Evolutionary conservation across 1,140 invertebrate species (phyloP), one percentile per base, ranked within the genome.

Genomic region (Leptinotarsa undecemlineata): DNA sequence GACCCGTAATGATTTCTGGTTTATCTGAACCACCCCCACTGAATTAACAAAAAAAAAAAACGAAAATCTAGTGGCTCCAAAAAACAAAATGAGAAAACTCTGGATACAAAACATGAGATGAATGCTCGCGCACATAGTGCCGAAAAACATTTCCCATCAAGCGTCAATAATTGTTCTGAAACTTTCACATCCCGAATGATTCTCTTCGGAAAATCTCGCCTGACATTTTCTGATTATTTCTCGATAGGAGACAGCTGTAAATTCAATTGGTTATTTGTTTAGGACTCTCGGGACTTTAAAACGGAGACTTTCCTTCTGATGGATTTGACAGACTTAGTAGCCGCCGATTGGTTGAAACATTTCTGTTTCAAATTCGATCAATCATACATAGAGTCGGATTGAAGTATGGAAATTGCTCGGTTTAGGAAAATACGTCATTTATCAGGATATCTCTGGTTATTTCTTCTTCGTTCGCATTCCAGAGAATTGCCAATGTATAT

Each of bases 151-250:
- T 26, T 57, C n/a, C n/a, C 42, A 47, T 19, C 66, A 26, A 66
- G 19, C 17, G 33, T 68, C 19, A 19, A 68, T 33, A 17, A 47
- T 68, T 42, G 15, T 68, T 68, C 66, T 68, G 66, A 68, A 68
- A 68, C 33, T 26, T 68, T 68, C 51, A 57, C n/a, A 57, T 57
- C 51, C 15, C n/a, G 51, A 17, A 19, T 2, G 51, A 57, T 57
- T 57, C 6, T 57, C 51, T 57, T 19, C 15, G 15, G 4, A 42
- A 42, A 42, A 42, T 42, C 33, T 42, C 33, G 8, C 8, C 33
- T 3, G 33, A 8, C 33, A 42, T 42, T 42, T 42, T 42, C 33
- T 42, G 33, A 42, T 42, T 3, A 42, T 42, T 42, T 42, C 33
- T 42, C 33, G 33, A 42, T 42, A 42, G 33, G 8, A 42, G 33